Percentiles rank a stretch among this genome's conserved stretches.
phyloP scores from a whole-genome alignment of 2,113 vertebrate genomes.

The Hyperopisus bebe region DNA sequence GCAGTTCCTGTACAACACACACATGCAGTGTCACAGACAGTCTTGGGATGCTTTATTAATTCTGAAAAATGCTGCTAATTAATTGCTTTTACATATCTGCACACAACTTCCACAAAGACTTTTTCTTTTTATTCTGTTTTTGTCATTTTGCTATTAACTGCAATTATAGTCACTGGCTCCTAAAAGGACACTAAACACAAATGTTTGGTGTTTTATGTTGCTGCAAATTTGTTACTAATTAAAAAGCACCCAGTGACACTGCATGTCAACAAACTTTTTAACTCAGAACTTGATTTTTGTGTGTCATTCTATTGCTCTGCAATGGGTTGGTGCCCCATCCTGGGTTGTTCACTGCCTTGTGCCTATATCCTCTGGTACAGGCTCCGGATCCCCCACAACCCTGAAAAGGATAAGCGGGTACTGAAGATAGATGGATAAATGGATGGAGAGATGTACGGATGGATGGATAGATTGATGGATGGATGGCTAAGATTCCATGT shows the following conservation, averaged over 20 bases:
- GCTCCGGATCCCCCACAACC: no score
- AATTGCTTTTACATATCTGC: neutral
- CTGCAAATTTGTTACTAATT: neutral
- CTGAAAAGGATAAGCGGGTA: no score
- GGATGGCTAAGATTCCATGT: neutral
- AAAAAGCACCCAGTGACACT: neutral
- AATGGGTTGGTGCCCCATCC: no score
- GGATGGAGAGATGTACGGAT: no score
- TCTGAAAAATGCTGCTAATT: neutral
- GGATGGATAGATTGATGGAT: no score
- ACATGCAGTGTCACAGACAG: neutral
- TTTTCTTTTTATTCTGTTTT: neutral
- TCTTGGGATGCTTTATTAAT: neutral
- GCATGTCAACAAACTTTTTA: no score
- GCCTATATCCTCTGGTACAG: no score
- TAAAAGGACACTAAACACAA: neutral
- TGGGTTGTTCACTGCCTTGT: no score
- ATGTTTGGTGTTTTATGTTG: neutral
- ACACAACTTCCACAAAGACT: neutral
- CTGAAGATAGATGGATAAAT: no score
- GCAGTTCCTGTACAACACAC: neutral
- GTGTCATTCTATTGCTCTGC: no score
- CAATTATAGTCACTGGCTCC: neutral
- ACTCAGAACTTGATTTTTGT: no score
- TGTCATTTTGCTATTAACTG: neutral